Conservation (phyloP, 2,888 invertebrate genomes). For the Acanthacorydalis orientalis region DNA sequence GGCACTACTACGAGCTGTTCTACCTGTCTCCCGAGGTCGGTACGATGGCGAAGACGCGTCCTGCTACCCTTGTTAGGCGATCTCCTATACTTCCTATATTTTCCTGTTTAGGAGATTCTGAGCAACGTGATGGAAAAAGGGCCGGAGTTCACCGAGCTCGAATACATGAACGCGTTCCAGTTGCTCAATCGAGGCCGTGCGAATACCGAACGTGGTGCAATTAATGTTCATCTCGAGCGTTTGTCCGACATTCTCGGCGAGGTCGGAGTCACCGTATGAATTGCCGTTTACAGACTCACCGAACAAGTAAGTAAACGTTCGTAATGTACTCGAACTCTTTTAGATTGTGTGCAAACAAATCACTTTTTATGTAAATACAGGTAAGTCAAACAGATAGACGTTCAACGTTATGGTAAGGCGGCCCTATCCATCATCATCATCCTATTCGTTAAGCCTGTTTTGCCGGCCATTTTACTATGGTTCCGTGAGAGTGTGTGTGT, state of each 20-base stretch:
- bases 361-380: too few relatives aligned
- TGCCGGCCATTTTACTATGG: too few relatives aligned
- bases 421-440: too few relatives aligned
- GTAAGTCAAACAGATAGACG: too few relatives aligned
- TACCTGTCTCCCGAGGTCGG: conserved; percentile 64
- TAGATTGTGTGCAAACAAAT: too few relatives aligned
- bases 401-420: too few relatives aligned
- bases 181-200: conserved; percentile 47
- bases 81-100: conserved; percentile 2
- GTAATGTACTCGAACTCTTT: too few relatives aligned
- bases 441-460: too few relatives aligned
- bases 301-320: too few relatives aligned
- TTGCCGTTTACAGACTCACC: too few relatives aligned
- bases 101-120: conserved; percentile 54
- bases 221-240: conserved; percentile 55
- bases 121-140: conserved; percentile 72
- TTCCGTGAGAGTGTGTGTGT: too few relatives aligned
- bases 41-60: conserved; percentile 1
- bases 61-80: not conserved
- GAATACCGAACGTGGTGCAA: conserved; percentile 32
- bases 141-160: conserved; percentile 71
- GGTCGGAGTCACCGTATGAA: conserved; percentile 60
- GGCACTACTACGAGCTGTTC: conserved; percentile 76
- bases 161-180: conserved; percentile 74
- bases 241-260: conserved; percentile 74